Conservation (phyloP, 2,888 invertebrate genomes). For the Polylopha cassiicola region DNA sequence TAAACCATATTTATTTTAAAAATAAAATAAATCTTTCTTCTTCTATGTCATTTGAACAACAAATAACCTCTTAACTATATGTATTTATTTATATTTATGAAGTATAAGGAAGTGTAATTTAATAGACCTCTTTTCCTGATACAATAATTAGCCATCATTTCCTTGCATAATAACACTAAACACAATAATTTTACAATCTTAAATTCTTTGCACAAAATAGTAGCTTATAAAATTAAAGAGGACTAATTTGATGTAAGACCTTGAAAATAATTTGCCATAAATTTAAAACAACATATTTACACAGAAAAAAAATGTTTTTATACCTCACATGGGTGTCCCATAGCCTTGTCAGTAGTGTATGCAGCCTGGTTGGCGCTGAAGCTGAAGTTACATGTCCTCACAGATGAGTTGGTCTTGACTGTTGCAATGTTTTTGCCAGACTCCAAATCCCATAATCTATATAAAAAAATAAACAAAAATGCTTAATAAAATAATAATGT, state of each 20-base stretch:
- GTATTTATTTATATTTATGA: too few relatives aligned
- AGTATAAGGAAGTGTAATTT: too few relatives aligned
- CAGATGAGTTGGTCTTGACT: constrained; percentile 89
- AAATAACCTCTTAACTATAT: too few relatives aligned
- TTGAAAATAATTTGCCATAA: background rate
- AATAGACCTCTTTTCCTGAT: too few relatives aligned
- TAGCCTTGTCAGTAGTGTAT: constrained; percentile 94
- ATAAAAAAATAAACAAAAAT: constrained; percentile 8
- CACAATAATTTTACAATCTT: too few relatives aligned
- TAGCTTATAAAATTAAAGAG: too few relatives aligned
- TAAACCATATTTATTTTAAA: background rate
- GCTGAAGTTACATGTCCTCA: constrained; percentile 94
- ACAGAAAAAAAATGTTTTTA: constrained; percentile 1
- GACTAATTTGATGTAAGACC: too few relatives aligned
- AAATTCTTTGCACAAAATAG: too few relatives aligned
- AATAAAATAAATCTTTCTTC: constrained; percentile 1
- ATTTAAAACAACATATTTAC: background rate
- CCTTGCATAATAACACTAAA: too few relatives aligned
- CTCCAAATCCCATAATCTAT: constrained; percentile 94
- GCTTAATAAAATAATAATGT: too few relatives aligned
- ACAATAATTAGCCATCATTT: too few relatives aligned
- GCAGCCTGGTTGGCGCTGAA: constrained; percentile 95
- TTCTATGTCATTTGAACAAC: constrained; percentile 2
- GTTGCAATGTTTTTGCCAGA: constrained; percentile 87
- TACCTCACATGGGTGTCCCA: constrained; percentile 91